phyloP scores from a whole-genome alignment of 2,888 invertebrate species.

The Zaprionus obscuricornis region DNA sequence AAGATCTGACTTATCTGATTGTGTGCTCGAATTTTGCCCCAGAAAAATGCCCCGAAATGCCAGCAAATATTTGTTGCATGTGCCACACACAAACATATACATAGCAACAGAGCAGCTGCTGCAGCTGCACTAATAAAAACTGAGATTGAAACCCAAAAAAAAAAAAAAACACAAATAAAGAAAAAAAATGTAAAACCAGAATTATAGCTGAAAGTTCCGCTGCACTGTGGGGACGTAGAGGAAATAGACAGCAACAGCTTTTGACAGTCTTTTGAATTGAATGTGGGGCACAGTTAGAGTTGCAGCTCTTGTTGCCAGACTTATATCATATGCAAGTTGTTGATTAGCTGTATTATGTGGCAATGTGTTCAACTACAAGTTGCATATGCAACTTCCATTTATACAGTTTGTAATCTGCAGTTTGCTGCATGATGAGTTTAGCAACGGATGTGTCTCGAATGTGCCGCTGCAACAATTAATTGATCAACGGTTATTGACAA shows the following conservation, averaged over 20 bases:
- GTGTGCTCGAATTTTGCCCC: too few relatives aligned
- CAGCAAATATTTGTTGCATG: conserved; percentile 1
- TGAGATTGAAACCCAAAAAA: too few relatives aligned
- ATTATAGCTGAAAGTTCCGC: conserved; percentile 34
- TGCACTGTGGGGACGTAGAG: conserved; percentile 32
- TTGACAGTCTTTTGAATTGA: not conserved
- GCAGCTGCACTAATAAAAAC: conserved; percentile 50
- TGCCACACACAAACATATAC: not conserved
- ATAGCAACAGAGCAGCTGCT: conserved; percentile 43
- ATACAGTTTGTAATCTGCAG: not conserved
- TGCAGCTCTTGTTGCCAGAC: conserved; percentile 48
- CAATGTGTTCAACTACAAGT: conserved; percentile 29
- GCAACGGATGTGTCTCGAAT: conserved; percentile 64
- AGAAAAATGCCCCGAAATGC: conserved; percentile 26
- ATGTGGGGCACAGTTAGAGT: conserved; percentile 24
- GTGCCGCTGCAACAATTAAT: conserved; percentile 52
- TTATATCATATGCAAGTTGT: conserved; percentile 65
- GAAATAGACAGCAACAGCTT: conserved; percentile 29
- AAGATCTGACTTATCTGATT: conserved; percentile 25
- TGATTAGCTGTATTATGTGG: conserved; percentile 39
- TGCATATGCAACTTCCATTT: conserved; percentile 27
- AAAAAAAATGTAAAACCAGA: conserved; percentile 33
- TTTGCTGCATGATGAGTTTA: conserved; percentile 44
- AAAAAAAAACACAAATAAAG: too few relatives aligned
- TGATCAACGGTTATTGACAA: conserved; percentile 71